These are phyloP conservation scores for Nephrotoma guestfalica DNA, from an alignment of 2,888 invertebrate species.

Conservation along the genomic window DNA sequence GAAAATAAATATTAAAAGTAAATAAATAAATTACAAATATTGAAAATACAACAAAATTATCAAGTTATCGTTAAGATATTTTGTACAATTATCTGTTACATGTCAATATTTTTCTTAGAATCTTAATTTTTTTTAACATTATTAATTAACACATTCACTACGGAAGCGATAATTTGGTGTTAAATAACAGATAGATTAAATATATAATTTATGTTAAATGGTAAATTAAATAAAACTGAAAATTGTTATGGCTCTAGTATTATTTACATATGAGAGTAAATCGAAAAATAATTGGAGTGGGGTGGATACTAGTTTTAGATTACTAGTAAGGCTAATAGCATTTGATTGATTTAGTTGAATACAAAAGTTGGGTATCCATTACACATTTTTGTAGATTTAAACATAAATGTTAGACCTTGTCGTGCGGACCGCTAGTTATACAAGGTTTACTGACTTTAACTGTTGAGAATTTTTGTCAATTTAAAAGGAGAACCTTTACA, in stretches of 20 bases:
- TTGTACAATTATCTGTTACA: neutral
- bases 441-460: no score
- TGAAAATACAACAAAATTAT: neutral
- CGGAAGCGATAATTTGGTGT: neutral
- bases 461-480: no score
- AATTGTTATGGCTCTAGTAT: neutral
- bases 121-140: neutral
- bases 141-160: neutral
- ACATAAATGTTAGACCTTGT: no score
- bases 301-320: no score
- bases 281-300: neutral
- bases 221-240: neutral
- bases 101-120: neutral
- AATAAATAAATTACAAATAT: neutral
- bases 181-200: neutral
- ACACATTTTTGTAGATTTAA: no score
- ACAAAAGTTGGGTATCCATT: no score
- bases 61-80: neutral
- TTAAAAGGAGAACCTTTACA: no score
- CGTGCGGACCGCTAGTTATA: no score
- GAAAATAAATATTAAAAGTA: conserved; percentile 6
- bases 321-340: no score
- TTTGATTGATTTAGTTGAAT: no score
- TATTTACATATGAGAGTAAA: neutral
- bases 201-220: neutral